A percentile compares a stretch with the other conserved stretches of the same genome.
Evolutionary conservation across 64 coral and sea anemone genomes (phyloP).

Genomic region (Dendrophyllia cribrosa): DNA sequence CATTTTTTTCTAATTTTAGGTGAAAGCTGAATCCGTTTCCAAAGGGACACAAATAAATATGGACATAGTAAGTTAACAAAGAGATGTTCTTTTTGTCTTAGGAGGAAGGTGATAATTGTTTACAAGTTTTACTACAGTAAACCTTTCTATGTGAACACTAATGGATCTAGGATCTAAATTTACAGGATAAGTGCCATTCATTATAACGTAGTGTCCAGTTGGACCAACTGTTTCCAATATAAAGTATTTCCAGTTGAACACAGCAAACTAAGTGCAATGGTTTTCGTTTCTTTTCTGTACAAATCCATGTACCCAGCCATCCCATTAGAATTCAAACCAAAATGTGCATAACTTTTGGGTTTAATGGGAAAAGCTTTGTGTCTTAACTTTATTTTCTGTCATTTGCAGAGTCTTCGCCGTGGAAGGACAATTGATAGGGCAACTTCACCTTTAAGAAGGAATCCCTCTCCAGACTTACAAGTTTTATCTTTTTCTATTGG

Average conservation of each 20-base stretch:
- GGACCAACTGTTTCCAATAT: too few species aligned
- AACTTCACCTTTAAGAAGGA: not conserved
- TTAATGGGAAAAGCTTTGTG: too few species aligned
- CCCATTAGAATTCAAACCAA: not conserved
- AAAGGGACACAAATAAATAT: slow-evolving; percentile 42
- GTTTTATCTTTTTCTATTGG: not conserved
- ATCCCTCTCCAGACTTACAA: not conserved
- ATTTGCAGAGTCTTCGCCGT: slow-evolving; percentile 25
- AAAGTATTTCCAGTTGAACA: too few species aligned
- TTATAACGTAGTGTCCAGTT: too few species aligned
- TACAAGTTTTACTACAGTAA: too few species aligned
- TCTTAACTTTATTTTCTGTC: not conserved
- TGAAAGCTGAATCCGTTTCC: slow-evolving; percentile 1
- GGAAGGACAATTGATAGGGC: slow-evolving; percentile 37
- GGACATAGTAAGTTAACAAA: not conserved
- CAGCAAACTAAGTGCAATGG: too few species aligned
- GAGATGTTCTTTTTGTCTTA: not conserved
- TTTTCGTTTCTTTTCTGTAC: too few species aligned
- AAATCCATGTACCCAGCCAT: not conserved
- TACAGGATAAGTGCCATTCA: too few species aligned
- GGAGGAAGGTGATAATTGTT: too few species aligned
- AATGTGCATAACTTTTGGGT: too few species aligned
- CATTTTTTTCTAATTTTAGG: not conserved
- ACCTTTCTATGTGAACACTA: too few species aligned
- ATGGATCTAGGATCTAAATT: too few species aligned